Conservation (phyloP, 2,797 vertebrate genomes). For the Molossus molossus region DNA sequence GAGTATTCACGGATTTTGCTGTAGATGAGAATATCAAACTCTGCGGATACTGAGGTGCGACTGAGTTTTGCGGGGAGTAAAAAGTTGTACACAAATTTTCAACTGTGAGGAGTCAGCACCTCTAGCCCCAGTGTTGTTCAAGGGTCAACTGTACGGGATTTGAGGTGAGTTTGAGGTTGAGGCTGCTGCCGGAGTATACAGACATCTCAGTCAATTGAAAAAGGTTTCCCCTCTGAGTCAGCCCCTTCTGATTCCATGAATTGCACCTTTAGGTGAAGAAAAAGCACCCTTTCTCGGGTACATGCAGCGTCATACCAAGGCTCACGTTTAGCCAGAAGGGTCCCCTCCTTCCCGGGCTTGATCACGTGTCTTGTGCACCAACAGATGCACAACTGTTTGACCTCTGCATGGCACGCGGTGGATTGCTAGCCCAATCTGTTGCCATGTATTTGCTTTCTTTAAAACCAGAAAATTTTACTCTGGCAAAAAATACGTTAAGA, state of each 20-base stretch:
- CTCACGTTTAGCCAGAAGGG: not conserved
- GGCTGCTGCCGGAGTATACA: not conserved
- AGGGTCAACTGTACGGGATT: not conserved
- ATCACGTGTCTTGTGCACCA: not conserved
- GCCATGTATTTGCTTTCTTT: not conserved
- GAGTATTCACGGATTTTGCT: not conserved
- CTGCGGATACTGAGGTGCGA: not conserved
- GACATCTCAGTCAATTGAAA: not conserved
- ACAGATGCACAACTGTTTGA: not conserved
- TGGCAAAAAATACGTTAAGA: not conserved
- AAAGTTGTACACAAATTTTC: not conserved
- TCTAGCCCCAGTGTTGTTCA: not conserved
- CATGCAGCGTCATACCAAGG: not conserved
- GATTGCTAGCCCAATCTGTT: not conserved
- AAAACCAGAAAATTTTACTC: conserved; percentile 13
- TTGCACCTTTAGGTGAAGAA: not conserved
- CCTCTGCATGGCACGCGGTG: not conserved
- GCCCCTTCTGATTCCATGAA: not conserved
- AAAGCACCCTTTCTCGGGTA: not conserved
- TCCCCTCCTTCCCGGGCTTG: not conserved
- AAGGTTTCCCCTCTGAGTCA: not conserved
- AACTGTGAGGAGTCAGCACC: not conserved
- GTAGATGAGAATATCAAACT: not conserved
- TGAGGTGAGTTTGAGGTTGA: not conserved
- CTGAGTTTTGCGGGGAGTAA: not conserved